phyloP scores from a whole-genome alignment of 2,888 invertebrate genomes.

The Cataglyphis livida region DNA sequence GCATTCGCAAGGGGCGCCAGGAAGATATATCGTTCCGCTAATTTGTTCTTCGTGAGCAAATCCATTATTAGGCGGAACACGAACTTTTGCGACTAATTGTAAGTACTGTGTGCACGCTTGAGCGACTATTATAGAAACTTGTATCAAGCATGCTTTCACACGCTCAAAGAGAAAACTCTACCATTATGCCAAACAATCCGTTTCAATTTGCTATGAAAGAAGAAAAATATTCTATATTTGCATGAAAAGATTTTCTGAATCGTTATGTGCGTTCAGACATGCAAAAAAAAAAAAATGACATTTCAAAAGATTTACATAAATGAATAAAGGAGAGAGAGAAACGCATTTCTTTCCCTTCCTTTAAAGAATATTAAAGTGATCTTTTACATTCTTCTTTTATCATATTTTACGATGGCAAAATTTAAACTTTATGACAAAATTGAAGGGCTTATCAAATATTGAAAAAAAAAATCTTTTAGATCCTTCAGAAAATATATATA shows the following conservation, averaged over 20 bases:
- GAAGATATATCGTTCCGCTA: constrained; percentile 83
- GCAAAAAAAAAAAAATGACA: background rate
- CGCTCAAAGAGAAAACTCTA: constrained; percentile 26
- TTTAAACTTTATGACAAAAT: background rate
- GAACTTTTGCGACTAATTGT: constrained; percentile 79
- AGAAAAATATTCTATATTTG: background rate
- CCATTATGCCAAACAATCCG: background rate
- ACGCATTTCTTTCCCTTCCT: background rate
- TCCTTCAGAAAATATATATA: background rate
- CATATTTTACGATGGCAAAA: background rate
- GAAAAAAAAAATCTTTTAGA: background rate
- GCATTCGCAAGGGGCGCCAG: constrained; percentile 77
- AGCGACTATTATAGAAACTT: constrained; percentile 50
- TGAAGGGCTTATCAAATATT: background rate
- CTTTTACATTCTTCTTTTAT: background rate
- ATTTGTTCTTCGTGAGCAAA: constrained; percentile 83
- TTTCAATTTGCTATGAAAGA: background rate
- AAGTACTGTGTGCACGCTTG: constrained; percentile 62
- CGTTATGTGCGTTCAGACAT: background rate
- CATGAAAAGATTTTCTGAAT: background rate
- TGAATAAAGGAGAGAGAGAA: background rate
- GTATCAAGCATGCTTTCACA: constrained; percentile 44
- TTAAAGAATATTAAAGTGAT: background rate
- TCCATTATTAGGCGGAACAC: constrained; percentile 83
- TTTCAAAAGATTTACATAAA: constrained; percentile 8